phyloP scores from a whole-genome alignment of 2,888 invertebrate genomes.

The Ceriagrion tenellum region DNA sequence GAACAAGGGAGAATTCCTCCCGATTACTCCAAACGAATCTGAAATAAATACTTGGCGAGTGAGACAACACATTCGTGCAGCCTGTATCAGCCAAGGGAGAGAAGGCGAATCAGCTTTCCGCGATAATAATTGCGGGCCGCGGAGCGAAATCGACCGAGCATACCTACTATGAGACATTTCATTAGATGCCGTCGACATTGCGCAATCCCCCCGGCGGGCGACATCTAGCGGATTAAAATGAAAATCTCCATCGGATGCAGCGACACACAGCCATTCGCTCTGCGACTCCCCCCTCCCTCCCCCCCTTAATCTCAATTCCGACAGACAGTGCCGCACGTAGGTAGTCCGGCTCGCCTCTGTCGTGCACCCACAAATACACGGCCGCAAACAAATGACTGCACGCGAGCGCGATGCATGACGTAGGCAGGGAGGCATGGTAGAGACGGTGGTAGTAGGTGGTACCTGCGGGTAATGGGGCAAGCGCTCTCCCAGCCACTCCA shows the following conservation, averaged over 20 bases:
- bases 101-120: background rate
- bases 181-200: background rate
- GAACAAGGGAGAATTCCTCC: no score
- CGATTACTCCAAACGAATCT: no score
- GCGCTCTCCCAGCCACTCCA: no score
- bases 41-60: no score
- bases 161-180: background rate
- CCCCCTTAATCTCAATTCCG: background rate
- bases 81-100: no score
- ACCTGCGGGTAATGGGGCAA: background rate
- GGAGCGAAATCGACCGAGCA: background rate
- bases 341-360: no score
- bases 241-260: background rate
- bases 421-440: no score
- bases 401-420: background rate
- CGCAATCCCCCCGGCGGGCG: background rate
- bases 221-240: background rate
- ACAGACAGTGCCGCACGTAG: background rate
- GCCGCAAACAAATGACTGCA: background rate
- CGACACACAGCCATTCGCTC: background rate
- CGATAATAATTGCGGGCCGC: background rate
- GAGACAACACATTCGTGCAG: background rate
- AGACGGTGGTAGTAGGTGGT: no score
- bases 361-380: background rate
- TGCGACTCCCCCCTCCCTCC: background rate